Evolutionary conservation across 2,888 invertebrate species (phyloP), one percentile per base, ranked within the genome.

Genomic region (Ypsolopha scabrella): DNA sequence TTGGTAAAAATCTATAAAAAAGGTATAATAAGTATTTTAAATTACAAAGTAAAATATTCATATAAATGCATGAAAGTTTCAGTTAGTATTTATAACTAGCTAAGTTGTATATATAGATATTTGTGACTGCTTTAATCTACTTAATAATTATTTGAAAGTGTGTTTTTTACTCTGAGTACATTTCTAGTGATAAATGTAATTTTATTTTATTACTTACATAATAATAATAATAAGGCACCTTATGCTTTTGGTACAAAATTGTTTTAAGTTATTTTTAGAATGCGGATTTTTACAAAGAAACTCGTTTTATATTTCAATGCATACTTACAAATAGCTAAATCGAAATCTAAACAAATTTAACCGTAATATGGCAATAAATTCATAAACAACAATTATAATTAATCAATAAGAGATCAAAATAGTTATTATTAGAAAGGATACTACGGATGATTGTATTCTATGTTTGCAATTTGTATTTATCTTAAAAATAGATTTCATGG

Each of bases 361-460:
- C 75, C 76, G 75, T 86, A 86, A 83, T 86, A 86, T 86, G 85
- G 85, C 85, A 80, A 82, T 81, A 70, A 72, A 66, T 76, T 80
- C 68, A 80, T 82, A 80, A 80, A 80, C 79, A 77, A 70, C 72
- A 69, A 65, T 65, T 68, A 48, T 65, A 72, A 71, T 47, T 47
- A 47, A 51, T 66, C 64, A 71, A 75, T 74, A 82, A 76, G 85
- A 86, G 85, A 86, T 86, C 85, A 86, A 82, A 76, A 48, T 48
- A 48, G 48, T 41, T 24, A 39, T 39, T 10, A n/a, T n/a, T 38
- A 9, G 9, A 38, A 9, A 38, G 39, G 39, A n/a, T 38, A n/a
- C n/a, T 10, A 38, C 39, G 39, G n/a, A 38, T 10, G 2, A n/a
- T 3, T 38, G 10, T 38, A n/a, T 3, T 38, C 2, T 38, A 10